Conservation (phyloP, 2,888 invertebrate species). For the Rhagonycha fulva region DNA sequence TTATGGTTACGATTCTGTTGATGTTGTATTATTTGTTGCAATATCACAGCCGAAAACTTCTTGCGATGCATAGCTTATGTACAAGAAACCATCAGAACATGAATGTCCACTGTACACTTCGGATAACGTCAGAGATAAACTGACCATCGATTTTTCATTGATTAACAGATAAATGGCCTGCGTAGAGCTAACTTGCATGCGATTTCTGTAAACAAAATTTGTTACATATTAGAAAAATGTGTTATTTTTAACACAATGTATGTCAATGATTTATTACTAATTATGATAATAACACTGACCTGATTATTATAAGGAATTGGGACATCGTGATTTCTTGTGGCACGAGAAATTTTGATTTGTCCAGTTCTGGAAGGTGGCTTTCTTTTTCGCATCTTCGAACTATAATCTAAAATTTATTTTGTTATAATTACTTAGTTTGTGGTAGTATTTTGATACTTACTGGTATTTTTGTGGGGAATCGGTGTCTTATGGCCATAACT, state of each 20-base stretch:
- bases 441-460: slow-evolving; percentile 60
- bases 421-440: slow-evolving; percentile 2
- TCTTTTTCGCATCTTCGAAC: slow-evolving; percentile 83
- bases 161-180: slow-evolving; percentile 83
- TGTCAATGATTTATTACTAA: not conserved
- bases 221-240: slow-evolving; percentile 3
- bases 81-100: slow-evolving; percentile 84
- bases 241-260: not conserved
- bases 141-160: slow-evolving; percentile 80
- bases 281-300: slow-evolving; percentile 59
- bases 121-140: slow-evolving; percentile 78
- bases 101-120: slow-evolving; percentile 79
- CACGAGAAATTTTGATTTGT: slow-evolving; percentile 86
- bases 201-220: slow-evolving; percentile 47
- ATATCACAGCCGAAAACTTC: slow-evolving; percentile 74
- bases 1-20: not conserved
- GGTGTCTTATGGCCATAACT: slow-evolving; percentile 74
- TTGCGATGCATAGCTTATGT: slow-evolving; percentile 88
- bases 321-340: slow-evolving; percentile 90
- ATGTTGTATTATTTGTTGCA: not conserved
- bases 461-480: slow-evolving; percentile 81
- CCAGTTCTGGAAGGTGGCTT: slow-evolving; percentile 72
- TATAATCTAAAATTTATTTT: slow-evolving; percentile 66
- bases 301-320: slow-evolving; percentile 83
- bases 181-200: slow-evolving; percentile 64